phyloP scores from a whole-genome alignment of 2,797 vertebrate species.

The Crypturellus tataupa region DNA sequence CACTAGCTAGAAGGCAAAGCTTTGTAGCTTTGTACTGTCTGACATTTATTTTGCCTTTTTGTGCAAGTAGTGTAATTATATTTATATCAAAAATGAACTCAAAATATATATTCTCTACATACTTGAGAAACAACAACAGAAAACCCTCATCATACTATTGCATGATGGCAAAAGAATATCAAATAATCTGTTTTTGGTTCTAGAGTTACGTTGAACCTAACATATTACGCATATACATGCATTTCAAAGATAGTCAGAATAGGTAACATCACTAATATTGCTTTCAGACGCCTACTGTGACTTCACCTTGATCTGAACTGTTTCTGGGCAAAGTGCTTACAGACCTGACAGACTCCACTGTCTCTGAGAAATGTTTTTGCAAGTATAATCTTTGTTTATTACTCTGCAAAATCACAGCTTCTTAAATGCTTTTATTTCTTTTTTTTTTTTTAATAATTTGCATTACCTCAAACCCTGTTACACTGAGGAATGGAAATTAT shows the following conservation, averaged over 20 bases:
- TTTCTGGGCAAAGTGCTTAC: neutral
- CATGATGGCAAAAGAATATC: no score
- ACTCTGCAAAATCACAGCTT: neutral
- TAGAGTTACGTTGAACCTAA: neutral
- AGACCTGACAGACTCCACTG: neutral
- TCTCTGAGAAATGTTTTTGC: neutral
- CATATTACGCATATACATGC: rapidly evolving
- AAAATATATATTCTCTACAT: neutral
- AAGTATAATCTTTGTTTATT: neutral
- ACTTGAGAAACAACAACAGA: neutral
- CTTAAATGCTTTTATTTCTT: neutral
- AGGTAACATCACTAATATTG: neutral
- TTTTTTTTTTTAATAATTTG: neutral
- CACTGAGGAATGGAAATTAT: neutral
- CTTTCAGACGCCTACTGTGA: neutral
- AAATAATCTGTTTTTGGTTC: neutral
- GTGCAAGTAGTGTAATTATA: neutral
- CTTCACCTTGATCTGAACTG: neutral
- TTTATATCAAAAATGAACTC: neutral
- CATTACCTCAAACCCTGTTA: neutral
- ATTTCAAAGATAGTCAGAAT: neutral
- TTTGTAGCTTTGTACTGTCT: neutral
- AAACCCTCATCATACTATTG: neutral
- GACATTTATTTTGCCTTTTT: neutral
- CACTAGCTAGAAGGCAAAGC: neutral